These are phyloP conservation scores for Limanda limanda DNA, from an alignment of 2,113 vertebrate species.

Conservation along the genomic window DNA sequence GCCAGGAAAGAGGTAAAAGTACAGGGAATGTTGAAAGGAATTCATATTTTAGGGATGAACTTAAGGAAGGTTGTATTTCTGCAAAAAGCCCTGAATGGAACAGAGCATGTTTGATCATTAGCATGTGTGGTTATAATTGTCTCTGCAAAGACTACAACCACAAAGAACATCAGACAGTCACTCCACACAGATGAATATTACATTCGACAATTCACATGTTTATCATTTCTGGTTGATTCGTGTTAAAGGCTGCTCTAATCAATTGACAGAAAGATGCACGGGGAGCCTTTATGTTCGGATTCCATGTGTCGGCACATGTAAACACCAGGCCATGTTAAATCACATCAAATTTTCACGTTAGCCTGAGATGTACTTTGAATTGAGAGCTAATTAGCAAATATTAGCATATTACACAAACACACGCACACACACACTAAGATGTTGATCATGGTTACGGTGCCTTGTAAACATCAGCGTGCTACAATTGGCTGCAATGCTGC, in stretches of 20 bases:
- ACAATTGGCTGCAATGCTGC: background rate
- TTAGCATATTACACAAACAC: background rate
- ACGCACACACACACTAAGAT: background rate
- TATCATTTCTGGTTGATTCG: no score
- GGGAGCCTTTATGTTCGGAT: no score
- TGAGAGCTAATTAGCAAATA: background rate
- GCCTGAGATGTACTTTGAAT: no score
- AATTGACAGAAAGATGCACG: no score
- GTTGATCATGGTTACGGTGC: background rate
- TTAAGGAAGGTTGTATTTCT: background rate
- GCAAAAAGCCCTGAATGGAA: background rate
- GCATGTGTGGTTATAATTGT: background rate
- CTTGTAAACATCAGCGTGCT: background rate
- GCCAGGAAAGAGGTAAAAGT: constrained; percentile 8
- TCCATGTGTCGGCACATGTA: no score
- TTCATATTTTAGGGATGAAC: background rate
- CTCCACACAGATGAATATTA: no score
- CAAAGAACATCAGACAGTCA: background rate
- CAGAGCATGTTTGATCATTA: background rate
- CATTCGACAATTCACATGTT: no score
- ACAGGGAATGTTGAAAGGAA: constrained; percentile 5
- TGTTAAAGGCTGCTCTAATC: no score
- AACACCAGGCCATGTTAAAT: background rate
- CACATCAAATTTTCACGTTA: background rate
- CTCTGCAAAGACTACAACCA: background rate